Evolutionary conservation across 2,888 invertebrate species (phyloP).

Genomic region (Uropetala carovei): DNA sequence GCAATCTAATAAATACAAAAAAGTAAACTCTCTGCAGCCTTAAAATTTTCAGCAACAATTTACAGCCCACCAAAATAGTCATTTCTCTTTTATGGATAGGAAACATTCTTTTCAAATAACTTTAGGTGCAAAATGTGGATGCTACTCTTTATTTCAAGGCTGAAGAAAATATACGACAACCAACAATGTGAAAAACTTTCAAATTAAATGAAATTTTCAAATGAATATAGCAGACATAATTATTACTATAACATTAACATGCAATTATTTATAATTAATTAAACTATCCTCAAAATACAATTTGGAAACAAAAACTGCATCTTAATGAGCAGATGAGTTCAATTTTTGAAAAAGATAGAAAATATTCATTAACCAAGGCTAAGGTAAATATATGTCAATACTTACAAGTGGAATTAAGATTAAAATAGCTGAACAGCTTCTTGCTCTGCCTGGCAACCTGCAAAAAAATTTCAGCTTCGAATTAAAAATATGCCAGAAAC

Average conservation of each 20-base stretch:
- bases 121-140: no score
- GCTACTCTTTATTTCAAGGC: no score
- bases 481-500: no score
- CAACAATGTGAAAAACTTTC: no score
- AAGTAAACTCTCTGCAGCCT: no score
- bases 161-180: no score
- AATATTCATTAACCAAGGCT: no score
- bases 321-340: neutral
- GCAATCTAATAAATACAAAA: no score
- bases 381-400: neutral
- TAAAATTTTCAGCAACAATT: no score
- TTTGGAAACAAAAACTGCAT: neutral
- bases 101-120: no score
- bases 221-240: neutral
- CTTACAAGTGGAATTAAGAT: neutral
- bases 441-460: slow-evolving; percentile 33
- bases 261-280: neutral
- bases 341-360: neutral
- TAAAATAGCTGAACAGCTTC: neutral
- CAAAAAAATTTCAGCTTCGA: neutral
- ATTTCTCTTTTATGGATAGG: no score
- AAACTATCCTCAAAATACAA: neutral
- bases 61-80: no score
- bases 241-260: neutral
- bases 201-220: neutral